A percentile compares a stretch with the other conserved stretches of the same genome.
These are phyloP conservation scores for Neopipo cinnamomea DNA, from an alignment of 2,113 vertebrate genomes.

Conservation along the genomic window DNA sequence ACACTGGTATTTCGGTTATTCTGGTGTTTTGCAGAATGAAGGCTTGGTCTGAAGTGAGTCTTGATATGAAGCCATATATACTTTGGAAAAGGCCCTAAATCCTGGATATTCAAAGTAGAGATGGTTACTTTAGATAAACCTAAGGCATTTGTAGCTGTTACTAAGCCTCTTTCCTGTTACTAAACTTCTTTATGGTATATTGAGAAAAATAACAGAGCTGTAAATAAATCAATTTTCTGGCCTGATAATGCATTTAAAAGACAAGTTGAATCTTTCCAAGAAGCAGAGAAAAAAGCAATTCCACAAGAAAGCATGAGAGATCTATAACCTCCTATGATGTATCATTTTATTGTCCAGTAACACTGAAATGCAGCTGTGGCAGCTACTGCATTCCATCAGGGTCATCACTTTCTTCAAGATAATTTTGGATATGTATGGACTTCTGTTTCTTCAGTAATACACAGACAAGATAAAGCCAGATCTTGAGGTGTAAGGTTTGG, in stretches of 20 bases:
- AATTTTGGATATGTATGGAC: constrained; percentile 29
- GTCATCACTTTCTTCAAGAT: constrained; percentile 26
- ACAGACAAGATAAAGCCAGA: neutral
- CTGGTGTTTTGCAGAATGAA: neutral
- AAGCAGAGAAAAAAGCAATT: neutral
- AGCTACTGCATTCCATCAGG: constrained; percentile 14
- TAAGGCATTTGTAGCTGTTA: neutral
- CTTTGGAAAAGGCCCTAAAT: neutral
- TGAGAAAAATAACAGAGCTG: neutral
- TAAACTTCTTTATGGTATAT: neutral
- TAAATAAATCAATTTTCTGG: neutral
- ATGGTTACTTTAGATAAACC: neutral
- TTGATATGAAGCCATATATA: neutral
- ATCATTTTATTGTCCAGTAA: constrained; percentile 11
- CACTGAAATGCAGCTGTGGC: neutral
- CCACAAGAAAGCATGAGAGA: neutral
- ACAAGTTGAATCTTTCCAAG: neutral
- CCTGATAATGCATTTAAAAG: neutral
- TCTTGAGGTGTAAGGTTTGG: neutral
- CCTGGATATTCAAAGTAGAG: neutral
- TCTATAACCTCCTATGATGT: neutral
- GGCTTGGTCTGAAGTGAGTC: neutral
- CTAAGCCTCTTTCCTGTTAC: neutral
- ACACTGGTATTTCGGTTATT: neutral
- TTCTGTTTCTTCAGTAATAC: constrained; percentile 10